Conservation (phyloP, 2,113 vertebrate genomes). For the Mirounga angustirostris region DNA sequence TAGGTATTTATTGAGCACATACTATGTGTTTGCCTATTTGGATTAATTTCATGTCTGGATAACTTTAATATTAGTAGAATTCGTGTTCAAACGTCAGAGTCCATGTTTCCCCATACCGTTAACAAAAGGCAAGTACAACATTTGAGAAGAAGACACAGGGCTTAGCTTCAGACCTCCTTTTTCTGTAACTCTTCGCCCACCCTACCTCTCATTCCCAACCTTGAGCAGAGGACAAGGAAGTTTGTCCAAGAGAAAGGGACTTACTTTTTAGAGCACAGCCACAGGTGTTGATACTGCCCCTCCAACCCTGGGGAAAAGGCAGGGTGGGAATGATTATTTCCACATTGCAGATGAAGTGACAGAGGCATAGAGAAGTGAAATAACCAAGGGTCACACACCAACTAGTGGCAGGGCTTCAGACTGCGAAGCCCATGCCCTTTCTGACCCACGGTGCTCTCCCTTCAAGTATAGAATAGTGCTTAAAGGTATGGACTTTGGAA, state of each 20-base stretch:
- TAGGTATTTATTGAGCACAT: not conserved
- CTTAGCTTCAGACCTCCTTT: not conserved
- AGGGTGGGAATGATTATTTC: not conserved
- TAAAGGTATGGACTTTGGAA: not conserved
- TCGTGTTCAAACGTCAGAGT: not conserved
- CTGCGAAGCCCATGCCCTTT: not conserved
- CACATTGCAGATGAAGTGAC: not conserved
- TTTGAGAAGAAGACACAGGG: not conserved
- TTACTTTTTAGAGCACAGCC: not conserved
- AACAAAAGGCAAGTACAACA: not conserved
- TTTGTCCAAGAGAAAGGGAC: not conserved
- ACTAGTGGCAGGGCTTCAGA: not conserved
- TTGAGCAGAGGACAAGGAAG: not conserved
- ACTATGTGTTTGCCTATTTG: not conserved
- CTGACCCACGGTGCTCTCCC: not conserved
- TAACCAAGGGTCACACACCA: accelerated
- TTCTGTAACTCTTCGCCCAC: not conserved
- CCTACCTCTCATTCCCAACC: not conserved
- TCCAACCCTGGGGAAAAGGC: not conserved
- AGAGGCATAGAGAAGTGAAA: not conserved
- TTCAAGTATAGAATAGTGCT: not conserved
- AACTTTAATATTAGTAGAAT: not conserved
- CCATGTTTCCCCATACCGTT: not conserved
- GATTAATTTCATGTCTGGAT: not conserved
- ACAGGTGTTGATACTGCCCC: not conserved